Conservation (phyloP, 2,888 invertebrate species). For the Yponomeuta plumbellus region DNA sequence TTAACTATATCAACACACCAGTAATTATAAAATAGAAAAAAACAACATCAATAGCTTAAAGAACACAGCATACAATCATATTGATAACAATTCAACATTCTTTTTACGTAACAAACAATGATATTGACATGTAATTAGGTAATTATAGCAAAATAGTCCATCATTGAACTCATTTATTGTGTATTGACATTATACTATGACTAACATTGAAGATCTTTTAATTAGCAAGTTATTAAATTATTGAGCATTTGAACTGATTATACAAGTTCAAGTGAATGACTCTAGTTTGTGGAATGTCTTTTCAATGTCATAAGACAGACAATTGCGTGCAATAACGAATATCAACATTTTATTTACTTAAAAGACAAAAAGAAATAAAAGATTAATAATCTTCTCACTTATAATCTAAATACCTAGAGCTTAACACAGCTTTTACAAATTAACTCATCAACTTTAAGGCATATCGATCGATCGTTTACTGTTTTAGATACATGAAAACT, state of each 20-base stretch:
- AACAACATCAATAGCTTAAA: conserved; percentile 1
- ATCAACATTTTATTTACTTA: not conserved
- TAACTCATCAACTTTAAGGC: conserved; percentile 20
- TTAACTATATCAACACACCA: conserved; percentile 14
- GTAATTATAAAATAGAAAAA: conserved; percentile 28
- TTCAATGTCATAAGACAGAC: not conserved
- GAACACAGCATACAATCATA: conserved; percentile 21
- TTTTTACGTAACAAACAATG: conserved; percentile 3
- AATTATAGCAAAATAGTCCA: not conserved
- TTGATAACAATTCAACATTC: not conserved
- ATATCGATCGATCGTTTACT: not conserved
- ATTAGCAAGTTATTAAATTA: not conserved
- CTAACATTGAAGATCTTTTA: conserved; percentile 28
- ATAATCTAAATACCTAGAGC: conserved; percentile 36
- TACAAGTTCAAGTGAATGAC: not conserved
- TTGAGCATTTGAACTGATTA: conserved; percentile 4
- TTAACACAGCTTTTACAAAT: conserved; percentile 55
- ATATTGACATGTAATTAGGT: not conserved
- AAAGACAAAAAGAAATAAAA: not conserved
- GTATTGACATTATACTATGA: conserved; percentile 24
- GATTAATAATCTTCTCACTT: conserved; percentile 36
- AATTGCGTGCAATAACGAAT: conserved; percentile 6
- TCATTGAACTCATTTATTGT: not conserved
- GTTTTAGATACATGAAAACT: conserved; percentile 19
- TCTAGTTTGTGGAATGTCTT: conserved; percentile 2